Evolutionary conservation across 2,797 vertebrate genomes (phyloP).

Genomic region (Oophaga sylvatica): DNA sequence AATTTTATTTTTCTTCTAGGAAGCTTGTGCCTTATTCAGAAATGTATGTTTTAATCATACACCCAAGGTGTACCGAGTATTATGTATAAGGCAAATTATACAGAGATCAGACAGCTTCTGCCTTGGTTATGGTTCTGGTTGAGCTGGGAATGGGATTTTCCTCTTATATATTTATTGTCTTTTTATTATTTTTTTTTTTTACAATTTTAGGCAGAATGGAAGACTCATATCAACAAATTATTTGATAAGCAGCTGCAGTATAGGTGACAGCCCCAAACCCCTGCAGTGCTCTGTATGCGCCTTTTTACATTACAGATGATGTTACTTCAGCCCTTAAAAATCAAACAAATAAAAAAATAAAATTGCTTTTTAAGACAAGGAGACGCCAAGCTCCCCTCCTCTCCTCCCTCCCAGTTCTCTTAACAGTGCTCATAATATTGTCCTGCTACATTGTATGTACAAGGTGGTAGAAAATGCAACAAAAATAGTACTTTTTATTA

Average conservation of each 20-base stretch:
- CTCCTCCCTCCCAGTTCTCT: not conserved
- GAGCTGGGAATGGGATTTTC: constrained; percentile 50
- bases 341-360: constrained; percentile 54
- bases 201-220: constrained; percentile 71
- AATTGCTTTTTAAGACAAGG: not conserved
- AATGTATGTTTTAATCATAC: not conserved
- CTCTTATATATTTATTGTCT: constrained; percentile 68
- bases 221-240: constrained; percentile 72
- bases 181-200: constrained; percentile 34
- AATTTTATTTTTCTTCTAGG: not conserved
- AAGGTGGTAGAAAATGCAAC: not conserved
- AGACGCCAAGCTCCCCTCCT: not conserved
- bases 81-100: too few species aligned
- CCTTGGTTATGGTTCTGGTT: constrained; percentile 9
- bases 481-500: too few species aligned
- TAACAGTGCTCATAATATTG: not conserved
- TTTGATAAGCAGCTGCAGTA: constrained; percentile 76
- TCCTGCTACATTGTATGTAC: not conserved
- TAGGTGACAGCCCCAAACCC: constrained; percentile 65
- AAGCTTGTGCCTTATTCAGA: not conserved
- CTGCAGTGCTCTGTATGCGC: constrained; percentile 57
- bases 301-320: constrained; percentile 66
- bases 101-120: constrained; percentile 22
- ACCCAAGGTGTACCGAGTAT: not conserved
- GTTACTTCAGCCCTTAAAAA: constrained; percentile 55